These are phyloP conservation scores for Myathropa florea DNA, from an alignment of 2,888 invertebrate species.

Conservation along the genomic window DNA sequence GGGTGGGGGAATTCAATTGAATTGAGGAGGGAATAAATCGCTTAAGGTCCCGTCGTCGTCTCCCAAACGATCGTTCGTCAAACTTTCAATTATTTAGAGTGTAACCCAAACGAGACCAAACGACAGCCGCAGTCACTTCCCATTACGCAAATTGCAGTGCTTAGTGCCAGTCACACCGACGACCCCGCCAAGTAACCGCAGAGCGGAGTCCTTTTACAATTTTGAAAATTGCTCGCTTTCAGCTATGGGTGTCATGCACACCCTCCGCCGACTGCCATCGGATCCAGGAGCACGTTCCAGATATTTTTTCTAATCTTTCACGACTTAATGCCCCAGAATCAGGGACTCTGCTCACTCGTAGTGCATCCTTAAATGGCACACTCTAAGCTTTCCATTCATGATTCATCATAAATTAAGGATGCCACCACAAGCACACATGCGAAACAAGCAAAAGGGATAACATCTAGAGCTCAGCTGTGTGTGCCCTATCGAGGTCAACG, in stretches of 20 bases:
- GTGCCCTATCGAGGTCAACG: slow-evolving; percentile 34
- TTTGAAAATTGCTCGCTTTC: background rate
- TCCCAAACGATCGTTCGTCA: background rate
- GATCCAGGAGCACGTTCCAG: background rate
- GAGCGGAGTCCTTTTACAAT: background rate
- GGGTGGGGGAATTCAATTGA: background rate
- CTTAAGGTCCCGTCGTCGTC: background rate
- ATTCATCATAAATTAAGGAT: slow-evolving; percentile 34
- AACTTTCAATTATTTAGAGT: slow-evolving; percentile 47
- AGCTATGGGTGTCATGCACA: background rate
- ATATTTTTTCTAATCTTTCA: background rate
- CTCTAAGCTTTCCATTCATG: slow-evolving; percentile 25
- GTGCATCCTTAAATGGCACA: background rate
- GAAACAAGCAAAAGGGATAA: background rate
- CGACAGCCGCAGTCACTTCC: background rate
- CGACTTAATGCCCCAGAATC: background rate
- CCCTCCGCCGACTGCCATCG: background rate
- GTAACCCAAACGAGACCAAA: background rate
- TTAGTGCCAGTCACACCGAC: background rate
- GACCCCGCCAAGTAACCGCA: no score
- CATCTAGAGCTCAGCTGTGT: background rate
- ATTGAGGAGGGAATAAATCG: background rate
- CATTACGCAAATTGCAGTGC: slow-evolving; percentile 35
- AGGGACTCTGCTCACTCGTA: background rate
- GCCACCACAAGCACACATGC: background rate